phyloP scores from a whole-genome alignment of 2,888 invertebrate species.

The Dasypolia templi region DNA sequence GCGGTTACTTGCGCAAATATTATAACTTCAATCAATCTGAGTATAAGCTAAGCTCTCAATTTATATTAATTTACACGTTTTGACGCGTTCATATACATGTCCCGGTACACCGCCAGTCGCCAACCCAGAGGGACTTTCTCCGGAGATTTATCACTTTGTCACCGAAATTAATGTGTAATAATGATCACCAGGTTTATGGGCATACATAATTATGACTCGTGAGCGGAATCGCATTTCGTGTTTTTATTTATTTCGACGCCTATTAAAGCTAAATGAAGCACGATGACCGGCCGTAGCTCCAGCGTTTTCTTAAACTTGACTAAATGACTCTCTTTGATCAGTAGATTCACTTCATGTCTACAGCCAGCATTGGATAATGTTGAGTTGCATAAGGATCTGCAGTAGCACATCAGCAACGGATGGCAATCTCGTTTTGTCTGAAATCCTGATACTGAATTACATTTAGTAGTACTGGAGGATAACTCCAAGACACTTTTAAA shows the following conservation, averaged over 20 bases:
- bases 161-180: slow-evolving; percentile 47
- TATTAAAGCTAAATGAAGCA: slow-evolving; percentile 15
- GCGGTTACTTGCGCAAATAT: not conserved
- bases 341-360: not conserved
- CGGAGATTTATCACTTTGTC: slow-evolving; percentile 44
- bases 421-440: not conserved
- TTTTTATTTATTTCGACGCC: slow-evolving; percentile 9
- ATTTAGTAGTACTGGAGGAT: not conserved
- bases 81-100: slow-evolving; percentile 8
- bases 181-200: slow-evolving; percentile 45
- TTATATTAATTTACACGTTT: slow-evolving; percentile 47
- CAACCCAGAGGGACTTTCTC: slow-evolving; percentile 44
- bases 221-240: slow-evolving; percentile 5
- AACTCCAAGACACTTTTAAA: not conserved
- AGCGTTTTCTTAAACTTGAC: not conserved
- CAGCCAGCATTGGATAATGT: not conserved
- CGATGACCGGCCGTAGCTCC: not conserved
- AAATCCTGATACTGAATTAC: not conserved
- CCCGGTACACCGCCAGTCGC: not conserved
- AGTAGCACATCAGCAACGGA: not conserved
- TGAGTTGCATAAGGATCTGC: not conserved
- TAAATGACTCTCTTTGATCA: not conserved
- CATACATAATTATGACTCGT: slow-evolving; percentile 16
- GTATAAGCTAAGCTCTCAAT: slow-evolving; percentile 34
- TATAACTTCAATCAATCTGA: slow-evolving; percentile 27